Percentiles rank a stretch among this genome's conserved stretches.
Conservation (phyloP, 2,113 vertebrate species). For the Corythornis madagascariensis region DNA sequence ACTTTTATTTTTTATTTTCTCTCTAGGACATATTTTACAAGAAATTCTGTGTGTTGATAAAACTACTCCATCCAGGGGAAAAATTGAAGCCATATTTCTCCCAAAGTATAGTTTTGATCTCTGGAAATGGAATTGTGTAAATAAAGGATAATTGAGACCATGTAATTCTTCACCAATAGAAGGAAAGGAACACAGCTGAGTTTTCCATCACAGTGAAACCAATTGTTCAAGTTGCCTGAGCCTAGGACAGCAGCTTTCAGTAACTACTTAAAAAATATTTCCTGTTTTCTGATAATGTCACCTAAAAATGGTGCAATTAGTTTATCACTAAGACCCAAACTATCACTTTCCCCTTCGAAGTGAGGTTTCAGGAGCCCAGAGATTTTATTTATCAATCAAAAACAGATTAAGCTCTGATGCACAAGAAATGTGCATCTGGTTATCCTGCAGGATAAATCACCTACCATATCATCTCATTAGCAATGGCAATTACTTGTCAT, state of each 20-base stretch:
- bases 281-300: not conserved
- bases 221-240: not conserved
- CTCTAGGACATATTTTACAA: not conserved
- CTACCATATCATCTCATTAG: not conserved
- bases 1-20: not conserved
- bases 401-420: not conserved
- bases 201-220: not conserved
- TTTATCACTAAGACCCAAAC: not conserved
- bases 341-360: not conserved
- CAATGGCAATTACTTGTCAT: not conserved
- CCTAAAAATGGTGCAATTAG: not conserved
- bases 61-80: not conserved
- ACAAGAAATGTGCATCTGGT: not conserved
- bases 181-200: not conserved
- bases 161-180: not conserved
- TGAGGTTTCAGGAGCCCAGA: not conserved
- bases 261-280: not conserved
- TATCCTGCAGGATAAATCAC: not conserved
- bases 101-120: not conserved
- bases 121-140: constrained; percentile 14
- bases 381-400: not conserved
- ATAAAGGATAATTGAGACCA: constrained; percentile 12
- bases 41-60: not conserved
- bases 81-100: constrained; percentile 42
- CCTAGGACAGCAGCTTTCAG: not conserved